phyloP scores from a whole-genome alignment of 2,888 invertebrate genomes.

The Synergus gifuensis region DNA sequence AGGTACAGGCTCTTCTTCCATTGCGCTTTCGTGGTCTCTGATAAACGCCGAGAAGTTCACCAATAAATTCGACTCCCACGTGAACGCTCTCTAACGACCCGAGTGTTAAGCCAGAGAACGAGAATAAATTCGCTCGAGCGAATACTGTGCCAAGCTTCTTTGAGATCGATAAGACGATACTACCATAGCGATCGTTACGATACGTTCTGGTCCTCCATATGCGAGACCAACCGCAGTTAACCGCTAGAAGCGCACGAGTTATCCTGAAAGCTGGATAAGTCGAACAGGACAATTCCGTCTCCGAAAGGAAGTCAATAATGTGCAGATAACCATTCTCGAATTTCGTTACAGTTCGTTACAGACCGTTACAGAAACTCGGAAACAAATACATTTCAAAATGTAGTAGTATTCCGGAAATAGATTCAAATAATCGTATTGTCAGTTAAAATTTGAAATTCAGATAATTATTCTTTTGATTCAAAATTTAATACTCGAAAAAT shows the following conservation, averaged over 20 bases:
- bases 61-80: conserved; percentile 52
- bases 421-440: too few species aligned
- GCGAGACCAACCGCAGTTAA: conserved; percentile 19
- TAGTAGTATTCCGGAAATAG: too few species aligned
- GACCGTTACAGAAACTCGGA: neutral
- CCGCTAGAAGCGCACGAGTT: neutral
- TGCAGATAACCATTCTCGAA: conserved; percentile 6
- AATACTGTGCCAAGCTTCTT: conserved; percentile 50
- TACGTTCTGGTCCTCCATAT: conserved; percentile 42
- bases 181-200: conserved; percentile 44
- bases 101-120: conserved; percentile 54
- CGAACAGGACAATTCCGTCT: neutral
- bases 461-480: too few species aligned
- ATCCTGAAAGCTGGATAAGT: conserved; percentile 20
- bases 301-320: conserved; percentile 8
- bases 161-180: conserved; percentile 51
- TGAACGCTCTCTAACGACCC: conserved; percentile 52
- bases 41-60: conserved; percentile 49
- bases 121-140: conserved; percentile 50
- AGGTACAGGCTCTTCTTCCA: conserved; percentile 38
- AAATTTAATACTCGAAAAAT: too few species aligned
- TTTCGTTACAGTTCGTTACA: conserved; percentile 7
- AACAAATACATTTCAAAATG: neutral
- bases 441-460: too few species aligned
- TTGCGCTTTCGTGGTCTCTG: conserved; percentile 47